Evolutionary conservation across 2,113 vertebrate genomes (phyloP).

Genomic region (Uria lomvia): DNA sequence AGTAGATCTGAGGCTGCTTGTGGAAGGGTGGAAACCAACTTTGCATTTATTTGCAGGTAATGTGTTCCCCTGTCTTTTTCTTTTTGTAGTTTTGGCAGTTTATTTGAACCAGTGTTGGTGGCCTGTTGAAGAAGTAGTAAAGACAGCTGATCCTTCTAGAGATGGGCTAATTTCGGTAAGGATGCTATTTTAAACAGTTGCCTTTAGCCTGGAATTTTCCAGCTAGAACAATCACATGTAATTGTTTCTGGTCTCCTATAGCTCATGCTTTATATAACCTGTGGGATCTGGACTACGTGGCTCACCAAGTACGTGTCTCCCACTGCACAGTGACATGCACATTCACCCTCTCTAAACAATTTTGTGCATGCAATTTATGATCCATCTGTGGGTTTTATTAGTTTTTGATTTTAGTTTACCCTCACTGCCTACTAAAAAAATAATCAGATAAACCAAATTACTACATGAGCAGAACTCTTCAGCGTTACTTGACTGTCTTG

Average conservation of each 20-base stretch:
- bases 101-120: conserved; percentile 83
- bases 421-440: background rate
- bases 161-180: conserved; percentile 80
- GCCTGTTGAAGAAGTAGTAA: conserved; percentile 78
- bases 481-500: background rate
- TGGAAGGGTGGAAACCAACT: background rate
- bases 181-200: background rate
- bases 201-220: background rate
- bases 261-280: background rate
- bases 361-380: background rate
- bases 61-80: background rate
- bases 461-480: background rate
- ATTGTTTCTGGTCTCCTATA: background rate
- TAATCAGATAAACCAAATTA: background rate
- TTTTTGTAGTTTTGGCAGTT: conserved; percentile 80
- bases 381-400: background rate
- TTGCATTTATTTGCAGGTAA: background rate
- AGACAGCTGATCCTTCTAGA: conserved; percentile 76
- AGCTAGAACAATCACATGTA: background rate
- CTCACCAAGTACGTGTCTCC: background rate
- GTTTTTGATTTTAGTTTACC: background rate
- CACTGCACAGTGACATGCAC: background rate
- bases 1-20: background rate
- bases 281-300: background rate
- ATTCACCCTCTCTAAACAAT: background rate